Percentiles rank a stretch among this genome's conserved stretches.
Conservation (phyloP, 2,797 vertebrate species). For the Emydoidea blandingii region DNA sequence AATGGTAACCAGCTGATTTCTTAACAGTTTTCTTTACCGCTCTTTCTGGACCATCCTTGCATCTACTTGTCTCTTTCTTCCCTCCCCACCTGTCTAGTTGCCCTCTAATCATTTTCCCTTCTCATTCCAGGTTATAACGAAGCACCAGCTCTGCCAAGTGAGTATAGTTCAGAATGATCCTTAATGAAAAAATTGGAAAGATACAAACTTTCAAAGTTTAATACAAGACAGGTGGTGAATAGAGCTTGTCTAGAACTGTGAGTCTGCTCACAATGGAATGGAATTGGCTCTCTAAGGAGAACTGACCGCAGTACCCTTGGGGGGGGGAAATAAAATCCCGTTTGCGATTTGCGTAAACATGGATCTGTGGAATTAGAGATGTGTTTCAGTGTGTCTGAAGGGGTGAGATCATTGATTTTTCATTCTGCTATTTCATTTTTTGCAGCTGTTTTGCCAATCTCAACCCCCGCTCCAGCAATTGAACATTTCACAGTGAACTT, state of each 20-base stretch:
- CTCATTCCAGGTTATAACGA: not conserved
- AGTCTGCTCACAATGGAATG: too few relatives aligned
- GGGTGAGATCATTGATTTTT: not conserved
- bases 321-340: rapidly evolving
- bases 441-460: not conserved
- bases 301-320: too few relatives aligned
- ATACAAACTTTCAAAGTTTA: too few relatives aligned
- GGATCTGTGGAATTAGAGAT: too few relatives aligned
- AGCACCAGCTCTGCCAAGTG: not conserved
- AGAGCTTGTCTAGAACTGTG: too few relatives aligned
- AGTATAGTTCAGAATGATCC: too few relatives aligned
- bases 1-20: constrained; percentile 51
- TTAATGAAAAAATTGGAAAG: too few relatives aligned
- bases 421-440: rapidly evolving
- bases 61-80: not conserved
- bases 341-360: too few relatives aligned
- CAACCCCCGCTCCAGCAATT: rapidly evolving
- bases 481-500: constrained; percentile 77
- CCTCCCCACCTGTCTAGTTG: not conserved
- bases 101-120: not conserved
- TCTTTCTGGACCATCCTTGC: too few relatives aligned
- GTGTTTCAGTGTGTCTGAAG: too few relatives aligned
- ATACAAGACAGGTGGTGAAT: too few relatives aligned
- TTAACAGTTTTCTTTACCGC: not conserved
- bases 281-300: too few relatives aligned